Evolutionary conservation across 92 coral and sea anemone species (phyloP), one percentile per base, ranked within the genome.

Genomic region (Umimayanthus kanabou): DNA sequence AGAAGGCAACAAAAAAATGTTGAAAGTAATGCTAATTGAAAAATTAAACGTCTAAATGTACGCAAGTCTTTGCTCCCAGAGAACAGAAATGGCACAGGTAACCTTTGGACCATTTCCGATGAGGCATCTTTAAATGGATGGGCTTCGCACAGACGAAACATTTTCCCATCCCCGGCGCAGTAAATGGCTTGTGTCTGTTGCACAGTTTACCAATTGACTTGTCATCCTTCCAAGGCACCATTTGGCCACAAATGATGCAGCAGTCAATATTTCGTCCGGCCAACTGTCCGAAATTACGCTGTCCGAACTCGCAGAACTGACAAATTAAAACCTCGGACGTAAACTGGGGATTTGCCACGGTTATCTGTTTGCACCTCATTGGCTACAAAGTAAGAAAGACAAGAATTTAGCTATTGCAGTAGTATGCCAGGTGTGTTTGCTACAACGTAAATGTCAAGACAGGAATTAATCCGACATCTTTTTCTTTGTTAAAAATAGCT

Each of bases 201-300:
- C 97, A 94, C 25, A 90, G 80, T 89, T 90, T 87, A 40, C 95
- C 97, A 28, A 91, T 79, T 8, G 79, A 65, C 6, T 81, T 70
- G 55, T 89, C 92, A 20, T 94, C 77, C 84, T 91, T 90, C 85
- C 92, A 85, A 33, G 53, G 86, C 20, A 91, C 85, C 37, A 49
- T 75, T 33, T 86, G 91, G 22, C 97, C 97, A 76, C 95, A 94
- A 61, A 94, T 75, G 33, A 92, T 88, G 86, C 97, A 94, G 15
- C 79, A 72, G 75, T 94, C 92, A 80, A 92, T 91, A 85, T 90
- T 94, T 58, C 77, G 22, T 30, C 89, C 90, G 3, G 87, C 83
- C 30, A 85, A 64, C 13, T 92, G 95, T 13, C 95, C 95, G 67
- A 94, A 85, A 33, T 90, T 88, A 69, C 93, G 84, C 39, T 93